These are phyloP conservation scores for Euthynnus affinis DNA, from an alignment of 2,797 vertebrate genomes.

Conservation along the genomic window DNA sequence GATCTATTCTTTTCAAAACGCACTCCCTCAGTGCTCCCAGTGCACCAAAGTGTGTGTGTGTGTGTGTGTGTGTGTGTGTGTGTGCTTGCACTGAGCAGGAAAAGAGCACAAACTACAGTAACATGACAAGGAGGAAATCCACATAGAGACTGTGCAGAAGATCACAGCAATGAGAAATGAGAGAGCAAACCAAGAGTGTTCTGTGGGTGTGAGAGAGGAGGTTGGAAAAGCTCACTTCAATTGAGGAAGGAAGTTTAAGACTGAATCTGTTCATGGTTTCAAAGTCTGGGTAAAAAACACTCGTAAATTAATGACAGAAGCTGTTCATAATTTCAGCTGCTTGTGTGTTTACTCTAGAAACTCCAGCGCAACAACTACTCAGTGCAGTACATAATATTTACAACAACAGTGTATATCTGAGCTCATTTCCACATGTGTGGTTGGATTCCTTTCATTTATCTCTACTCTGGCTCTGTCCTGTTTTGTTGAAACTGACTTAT, in stretches of 20 bases:
- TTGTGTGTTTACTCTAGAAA: neutral
- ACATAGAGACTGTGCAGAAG: too few species aligned
- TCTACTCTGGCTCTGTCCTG: too few species aligned
- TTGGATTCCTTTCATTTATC: neutral
- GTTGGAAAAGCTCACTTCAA: too few species aligned
- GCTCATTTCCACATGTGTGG: neutral
- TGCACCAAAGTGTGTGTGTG: too few species aligned
- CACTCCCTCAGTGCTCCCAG: neutral
- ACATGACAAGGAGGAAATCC: neutral
- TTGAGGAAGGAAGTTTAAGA: neutral
- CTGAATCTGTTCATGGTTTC: neutral
- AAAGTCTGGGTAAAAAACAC: neutral
- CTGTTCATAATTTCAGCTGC: neutral
- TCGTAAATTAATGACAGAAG: neutral
- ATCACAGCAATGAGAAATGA: neutral
- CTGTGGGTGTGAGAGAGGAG: neutral
- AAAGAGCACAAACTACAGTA: neutral
- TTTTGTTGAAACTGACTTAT: neutral
- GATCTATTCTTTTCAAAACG: neutral
- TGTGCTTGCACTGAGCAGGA: neutral
- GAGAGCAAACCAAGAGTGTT: neutral
- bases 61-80: neutral
- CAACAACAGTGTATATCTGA: too few species aligned
- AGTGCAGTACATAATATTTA: too few species aligned
- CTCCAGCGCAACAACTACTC: neutral